Conservation (phyloP, 2,797 vertebrate genomes). For the Anniella stebbinsi region DNA sequence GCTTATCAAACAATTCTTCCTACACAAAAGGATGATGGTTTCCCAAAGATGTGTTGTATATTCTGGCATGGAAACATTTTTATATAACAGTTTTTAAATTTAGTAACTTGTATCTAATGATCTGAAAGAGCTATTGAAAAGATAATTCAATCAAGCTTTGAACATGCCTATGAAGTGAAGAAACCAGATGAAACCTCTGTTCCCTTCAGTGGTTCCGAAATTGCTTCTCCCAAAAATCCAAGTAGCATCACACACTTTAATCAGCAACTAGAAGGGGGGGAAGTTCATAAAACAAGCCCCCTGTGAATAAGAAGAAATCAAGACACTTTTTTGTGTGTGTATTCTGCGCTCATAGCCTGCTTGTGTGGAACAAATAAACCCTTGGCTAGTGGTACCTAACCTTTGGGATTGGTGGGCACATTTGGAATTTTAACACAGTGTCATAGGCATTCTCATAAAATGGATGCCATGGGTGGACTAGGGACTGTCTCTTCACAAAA, state of each 20-base stretch:
- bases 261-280: constrained; percentile 10
- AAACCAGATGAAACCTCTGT: constrained; percentile 41
- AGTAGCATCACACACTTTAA: constrained; percentile 11
- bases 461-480: too few species aligned
- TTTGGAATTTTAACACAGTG: too few species aligned
- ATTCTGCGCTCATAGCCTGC: background rate
- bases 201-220: constrained; percentile 10
- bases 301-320: background rate
- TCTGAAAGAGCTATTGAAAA: constrained; percentile 48
- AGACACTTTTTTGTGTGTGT: background rate
- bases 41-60: constrained; percentile 67
- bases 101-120: constrained; percentile 54
- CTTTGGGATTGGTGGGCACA: too few species aligned
- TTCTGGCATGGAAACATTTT: constrained; percentile 64
- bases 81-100: constrained; percentile 56
- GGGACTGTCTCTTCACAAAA: too few species aligned
- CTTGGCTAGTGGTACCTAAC: background rate
- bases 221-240: background rate
- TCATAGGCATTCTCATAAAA: too few species aligned
- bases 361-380: background rate
- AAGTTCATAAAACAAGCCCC: background rate
- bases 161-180: constrained; percentile 39
- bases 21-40: constrained; percentile 72
- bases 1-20: constrained; percentile 71
- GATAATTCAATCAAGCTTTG: constrained; percentile 45